phyloP scores from a whole-genome alignment of 2,888 invertebrate species.

The Agonopterix heracliana region DNA sequence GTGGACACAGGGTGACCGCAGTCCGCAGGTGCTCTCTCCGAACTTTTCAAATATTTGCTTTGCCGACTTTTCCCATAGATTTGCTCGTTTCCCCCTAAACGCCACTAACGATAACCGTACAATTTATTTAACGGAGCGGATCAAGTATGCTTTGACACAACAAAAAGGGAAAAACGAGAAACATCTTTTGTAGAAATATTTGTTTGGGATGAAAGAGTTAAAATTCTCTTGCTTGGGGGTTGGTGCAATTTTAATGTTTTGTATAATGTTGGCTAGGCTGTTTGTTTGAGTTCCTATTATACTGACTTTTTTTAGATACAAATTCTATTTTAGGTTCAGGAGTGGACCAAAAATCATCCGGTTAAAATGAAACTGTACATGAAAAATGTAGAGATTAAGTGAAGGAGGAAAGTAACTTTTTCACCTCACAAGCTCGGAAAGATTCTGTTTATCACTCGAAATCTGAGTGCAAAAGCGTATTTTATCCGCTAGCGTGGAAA shows the following conservation, averaged over 20 bases:
- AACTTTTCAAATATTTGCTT: slow-evolving; percentile 73
- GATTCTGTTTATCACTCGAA: too few relatives aligned
- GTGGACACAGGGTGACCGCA: slow-evolving; percentile 66
- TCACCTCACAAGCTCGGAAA: too few relatives aligned
- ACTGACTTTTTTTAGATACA: too few relatives aligned
- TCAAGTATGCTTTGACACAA: slow-evolving; percentile 74
- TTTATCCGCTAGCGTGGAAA: too few relatives aligned
- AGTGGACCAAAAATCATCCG: too few relatives aligned
- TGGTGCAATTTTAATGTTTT: background rate
- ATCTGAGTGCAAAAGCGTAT: too few relatives aligned
- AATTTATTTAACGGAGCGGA: slow-evolving; percentile 62
- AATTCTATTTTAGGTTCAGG: too few relatives aligned
- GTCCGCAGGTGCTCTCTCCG: slow-evolving; percentile 59
- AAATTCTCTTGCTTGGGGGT: too few relatives aligned
- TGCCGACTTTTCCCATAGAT: slow-evolving; percentile 60
- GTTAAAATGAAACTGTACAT: too few relatives aligned
- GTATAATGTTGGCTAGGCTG: background rate
- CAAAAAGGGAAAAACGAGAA: slow-evolving; percentile 47
- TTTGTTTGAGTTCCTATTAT: too few relatives aligned
- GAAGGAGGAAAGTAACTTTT: too few relatives aligned
- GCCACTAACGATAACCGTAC: slow-evolving; percentile 53
- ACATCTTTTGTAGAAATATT: slow-evolving; percentile 48
- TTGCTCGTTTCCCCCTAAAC: slow-evolving; percentile 49
- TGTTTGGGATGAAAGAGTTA: slow-evolving; percentile 28
- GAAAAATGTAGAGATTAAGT: too few relatives aligned